Percentiles rank a stretch among this genome's conserved stretches.
These are phyloP conservation scores for Ageneiosus marmoratus DNA, from an alignment of 2,113 vertebrate species.

Conservation along the genomic window DNA sequence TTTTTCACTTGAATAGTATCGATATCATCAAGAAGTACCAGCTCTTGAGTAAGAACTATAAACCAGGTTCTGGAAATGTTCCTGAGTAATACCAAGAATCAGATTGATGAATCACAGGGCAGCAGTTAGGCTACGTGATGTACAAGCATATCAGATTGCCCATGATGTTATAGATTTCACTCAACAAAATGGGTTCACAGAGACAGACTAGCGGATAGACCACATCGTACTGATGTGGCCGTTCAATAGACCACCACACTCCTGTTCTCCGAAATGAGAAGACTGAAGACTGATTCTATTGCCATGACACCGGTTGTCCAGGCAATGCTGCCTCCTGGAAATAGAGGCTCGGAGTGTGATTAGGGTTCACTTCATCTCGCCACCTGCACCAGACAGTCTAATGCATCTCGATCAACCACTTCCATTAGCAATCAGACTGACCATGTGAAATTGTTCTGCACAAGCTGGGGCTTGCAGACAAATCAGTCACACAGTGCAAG, in stretches of 20 bases:
- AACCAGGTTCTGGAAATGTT: not conserved
- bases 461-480: conserved; percentile 13
- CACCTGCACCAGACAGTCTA: conserved; percentile 21
- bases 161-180: conserved; percentile 16
- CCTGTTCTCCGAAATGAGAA: not conserved
- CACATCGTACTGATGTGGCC: not conserved
- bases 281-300: not conserved
- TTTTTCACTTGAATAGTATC: not conserved
- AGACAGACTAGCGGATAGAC: not conserved
- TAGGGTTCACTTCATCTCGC: conserved; percentile 14
- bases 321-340: conserved; percentile 7
- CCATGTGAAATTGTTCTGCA: conserved; percentile 9
- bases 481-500: not conserved
- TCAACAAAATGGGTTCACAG: not conserved
- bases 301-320: conserved; percentile 8
- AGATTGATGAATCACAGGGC: not conserved
- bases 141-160: not conserved
- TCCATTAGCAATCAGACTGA: conserved; percentile 31
- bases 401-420: conserved; percentile 22
- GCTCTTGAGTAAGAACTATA: not conserved
- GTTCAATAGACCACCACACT: not conserved
- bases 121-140: conserved; percentile 22
- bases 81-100: not conserved
- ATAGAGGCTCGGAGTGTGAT: not conserved
- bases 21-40: not conserved